Evolutionary conservation across 2,888 invertebrate species (phyloP).

Genomic region (Entomobrya multifasciata): DNA sequence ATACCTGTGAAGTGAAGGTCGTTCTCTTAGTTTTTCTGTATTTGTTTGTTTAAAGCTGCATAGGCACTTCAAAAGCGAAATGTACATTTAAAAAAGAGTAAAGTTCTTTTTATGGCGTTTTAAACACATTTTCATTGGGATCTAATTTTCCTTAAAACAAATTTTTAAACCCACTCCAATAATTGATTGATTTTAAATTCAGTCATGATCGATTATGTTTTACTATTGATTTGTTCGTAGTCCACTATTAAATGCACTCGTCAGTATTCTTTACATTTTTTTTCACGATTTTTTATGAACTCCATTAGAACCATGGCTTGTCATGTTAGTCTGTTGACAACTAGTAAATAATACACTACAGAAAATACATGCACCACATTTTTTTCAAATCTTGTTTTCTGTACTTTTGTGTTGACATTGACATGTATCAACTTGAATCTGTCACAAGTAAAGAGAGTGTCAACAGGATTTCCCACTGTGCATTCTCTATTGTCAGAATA

Average conservation of each 20-base stretch:
- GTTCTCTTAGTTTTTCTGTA: no score
- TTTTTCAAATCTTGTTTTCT: constrained; percentile 12
- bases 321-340: background rate
- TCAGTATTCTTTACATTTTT: background rate
- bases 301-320: no score
- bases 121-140: background rate
- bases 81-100: no score
- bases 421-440: constrained; percentile 60
- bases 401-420: constrained; percentile 44
- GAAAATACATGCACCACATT: background rate
- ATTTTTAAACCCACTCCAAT: constrained; percentile 17
- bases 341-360: background rate
- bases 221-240: background rate
- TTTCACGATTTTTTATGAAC: background rate
- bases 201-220: background rate
- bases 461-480: constrained; percentile 34
- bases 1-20: no score
- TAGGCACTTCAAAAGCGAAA: no score
- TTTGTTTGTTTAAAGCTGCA: no score
- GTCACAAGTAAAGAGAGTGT: constrained; percentile 47
- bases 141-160: constrained; percentile 2
- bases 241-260: background rate
- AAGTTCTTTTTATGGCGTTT: no score
- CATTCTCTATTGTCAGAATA: constrained; percentile 37
- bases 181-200: constrained; percentile 43